These are phyloP conservation scores for Acronicta aceris DNA, from an alignment of 2,888 invertebrate genomes.

Conservation along the genomic window DNA sequence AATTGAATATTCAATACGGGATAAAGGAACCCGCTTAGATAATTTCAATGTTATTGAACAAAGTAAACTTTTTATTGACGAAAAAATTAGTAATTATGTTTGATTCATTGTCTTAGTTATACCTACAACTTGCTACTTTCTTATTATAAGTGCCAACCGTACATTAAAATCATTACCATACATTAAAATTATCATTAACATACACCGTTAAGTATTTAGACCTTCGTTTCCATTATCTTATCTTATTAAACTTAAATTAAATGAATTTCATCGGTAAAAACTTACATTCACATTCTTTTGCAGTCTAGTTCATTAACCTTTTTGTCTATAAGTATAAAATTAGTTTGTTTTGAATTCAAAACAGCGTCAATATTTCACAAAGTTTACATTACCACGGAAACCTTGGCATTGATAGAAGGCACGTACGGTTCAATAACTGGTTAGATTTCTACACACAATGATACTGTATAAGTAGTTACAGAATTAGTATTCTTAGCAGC, in stretches of 20 bases:
- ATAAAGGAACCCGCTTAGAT: constrained; percentile 35
- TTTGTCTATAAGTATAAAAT: constrained; percentile 4
- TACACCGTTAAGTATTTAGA: too few species aligned
- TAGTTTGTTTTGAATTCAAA: constrained; percentile 35
- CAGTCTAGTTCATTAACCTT: constrained; percentile 9
- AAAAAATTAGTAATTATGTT: constrained; percentile 16
- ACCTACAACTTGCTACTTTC: not conserved
- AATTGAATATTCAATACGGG: constrained; percentile 57
- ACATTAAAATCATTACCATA: not conserved
- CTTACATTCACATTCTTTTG: too few species aligned
- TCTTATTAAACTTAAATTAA: too few species aligned
- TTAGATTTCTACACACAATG: constrained; percentile 26
- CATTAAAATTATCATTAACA: not conserved
- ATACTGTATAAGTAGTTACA: constrained; percentile 16
- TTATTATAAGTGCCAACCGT: not conserved
- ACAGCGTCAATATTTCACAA: constrained; percentile 25
- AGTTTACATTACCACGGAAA: constrained; percentile 30
- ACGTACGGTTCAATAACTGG: constrained; percentile 45
- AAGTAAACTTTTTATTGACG: constrained; percentile 35
- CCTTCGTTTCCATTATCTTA: too few species aligned
- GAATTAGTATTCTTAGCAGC: constrained; percentile 30
- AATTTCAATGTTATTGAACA: constrained; percentile 36
- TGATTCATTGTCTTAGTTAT: not conserved
- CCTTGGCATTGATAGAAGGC: constrained; percentile 41
- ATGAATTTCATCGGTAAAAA: too few species aligned